Conservation (phyloP, 2,797 vertebrate species). For the Ispidina lecontei region DNA sequence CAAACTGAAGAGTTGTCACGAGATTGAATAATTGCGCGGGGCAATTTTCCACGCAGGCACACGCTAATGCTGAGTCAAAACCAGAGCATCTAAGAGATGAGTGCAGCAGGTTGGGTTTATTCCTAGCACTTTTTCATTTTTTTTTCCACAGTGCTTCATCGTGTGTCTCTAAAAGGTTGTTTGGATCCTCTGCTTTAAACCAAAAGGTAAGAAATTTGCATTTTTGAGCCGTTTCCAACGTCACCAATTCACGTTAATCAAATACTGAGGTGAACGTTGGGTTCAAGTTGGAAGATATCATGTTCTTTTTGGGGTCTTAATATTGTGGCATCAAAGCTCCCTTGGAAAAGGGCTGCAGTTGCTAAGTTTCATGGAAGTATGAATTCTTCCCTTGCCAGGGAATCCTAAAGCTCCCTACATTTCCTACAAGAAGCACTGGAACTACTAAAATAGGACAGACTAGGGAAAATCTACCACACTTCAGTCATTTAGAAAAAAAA, state of each 20-base stretch:
- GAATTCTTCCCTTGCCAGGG: background rate
- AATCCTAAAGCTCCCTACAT: background rate
- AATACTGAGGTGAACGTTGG: background rate
- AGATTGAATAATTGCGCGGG: slow-evolving; percentile 73
- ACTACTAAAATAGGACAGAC: background rate
- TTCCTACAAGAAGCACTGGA: background rate
- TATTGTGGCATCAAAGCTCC: background rate
- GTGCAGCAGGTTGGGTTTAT: background rate
- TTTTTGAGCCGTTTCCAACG: slow-evolving; percentile 6
- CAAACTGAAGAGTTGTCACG: slow-evolving; percentile 73
- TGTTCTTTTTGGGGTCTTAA: background rate
- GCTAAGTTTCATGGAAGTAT: background rate
- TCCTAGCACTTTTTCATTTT: background rate
- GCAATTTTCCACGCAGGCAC: slow-evolving; percentile 55
- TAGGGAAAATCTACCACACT: background rate
- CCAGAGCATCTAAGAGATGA: background rate
- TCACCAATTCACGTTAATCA: slow-evolving; percentile 18
- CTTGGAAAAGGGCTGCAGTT: background rate
- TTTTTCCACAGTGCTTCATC: accelerated
- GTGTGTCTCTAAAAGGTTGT: accelerated
- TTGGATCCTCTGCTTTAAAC: background rate
- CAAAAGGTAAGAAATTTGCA: background rate
- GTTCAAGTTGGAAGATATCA: background rate
- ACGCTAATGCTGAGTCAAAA: background rate
- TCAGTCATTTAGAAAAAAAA: background rate